Conservation (phyloP, 2,113 vertebrate genomes). For the Vireo altiloquus region DNA sequence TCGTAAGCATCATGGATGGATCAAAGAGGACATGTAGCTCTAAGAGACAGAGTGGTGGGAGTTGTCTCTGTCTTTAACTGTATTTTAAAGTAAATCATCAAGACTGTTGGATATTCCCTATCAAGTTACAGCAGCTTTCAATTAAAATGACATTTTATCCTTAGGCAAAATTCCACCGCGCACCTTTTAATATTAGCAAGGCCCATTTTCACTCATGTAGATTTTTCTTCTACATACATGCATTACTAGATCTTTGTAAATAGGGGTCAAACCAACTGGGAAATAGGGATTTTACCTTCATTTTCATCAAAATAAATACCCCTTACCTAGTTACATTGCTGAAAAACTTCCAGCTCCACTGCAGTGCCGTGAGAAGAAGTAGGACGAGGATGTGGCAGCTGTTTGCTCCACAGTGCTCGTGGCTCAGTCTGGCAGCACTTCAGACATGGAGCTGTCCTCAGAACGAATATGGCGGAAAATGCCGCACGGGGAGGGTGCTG, state of each 20-base stretch:
- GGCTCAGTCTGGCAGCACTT: not conserved
- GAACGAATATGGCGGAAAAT: not conserved
- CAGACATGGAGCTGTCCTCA: not conserved
- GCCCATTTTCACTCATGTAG: constrained; percentile 22
- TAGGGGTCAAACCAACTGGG: constrained; percentile 6
- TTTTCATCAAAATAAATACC: not conserved
- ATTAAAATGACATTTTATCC: constrained; percentile 63
- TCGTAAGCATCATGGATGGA: constrained; percentile 24
- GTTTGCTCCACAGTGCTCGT: not conserved
- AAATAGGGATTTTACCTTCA: not conserved
- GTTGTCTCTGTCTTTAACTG: constrained; percentile 45
- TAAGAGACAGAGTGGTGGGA: constrained; percentile 36
- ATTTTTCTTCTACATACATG: not conserved
- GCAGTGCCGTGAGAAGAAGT: not conserved
- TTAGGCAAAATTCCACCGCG: constrained; percentile 52
- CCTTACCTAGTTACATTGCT: not conserved
- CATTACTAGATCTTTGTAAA: constrained; percentile 7
- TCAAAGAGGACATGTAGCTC: constrained; percentile 50
- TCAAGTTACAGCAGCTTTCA: constrained; percentile 67
- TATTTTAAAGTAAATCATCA: constrained; percentile 55
- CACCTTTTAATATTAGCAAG: constrained; percentile 50
- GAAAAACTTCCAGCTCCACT: not conserved
- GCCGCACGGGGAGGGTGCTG: not conserved
- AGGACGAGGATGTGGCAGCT: not conserved
- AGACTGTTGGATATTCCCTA: constrained; percentile 55